These are phyloP conservation scores for Kryptolebias marmoratus DNA, from an alignment of 2,113 vertebrate species.

Conservation along the genomic window DNA sequence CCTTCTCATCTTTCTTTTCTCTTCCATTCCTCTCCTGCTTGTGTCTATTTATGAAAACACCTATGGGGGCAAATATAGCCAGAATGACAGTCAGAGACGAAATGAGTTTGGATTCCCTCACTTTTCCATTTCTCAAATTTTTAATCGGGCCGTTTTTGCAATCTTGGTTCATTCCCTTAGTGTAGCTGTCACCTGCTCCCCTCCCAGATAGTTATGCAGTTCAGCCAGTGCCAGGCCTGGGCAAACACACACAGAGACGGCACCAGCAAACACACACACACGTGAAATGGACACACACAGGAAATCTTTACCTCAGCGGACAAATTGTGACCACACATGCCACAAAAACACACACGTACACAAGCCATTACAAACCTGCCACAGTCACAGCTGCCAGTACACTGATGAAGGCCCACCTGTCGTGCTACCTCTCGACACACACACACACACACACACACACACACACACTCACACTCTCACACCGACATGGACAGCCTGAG, in stretches of 20 bases:
- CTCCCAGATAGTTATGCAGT: constrained; percentile 67
- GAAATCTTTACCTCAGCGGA: constrained; percentile 58
- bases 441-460: constrained; percentile 22
- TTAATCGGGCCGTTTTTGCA: constrained; percentile 79
- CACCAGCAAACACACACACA: constrained; percentile 29
- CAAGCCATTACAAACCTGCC: constrained; percentile 77
- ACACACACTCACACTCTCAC: constrained; percentile 45
- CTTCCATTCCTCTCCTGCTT: constrained; percentile 44
- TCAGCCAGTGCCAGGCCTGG: constrained; percentile 68
- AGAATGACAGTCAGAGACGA: constrained; percentile 71
- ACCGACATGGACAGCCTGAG: constrained; percentile 39
- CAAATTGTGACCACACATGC: constrained; percentile 67
- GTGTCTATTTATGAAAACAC: constrained; percentile 70
- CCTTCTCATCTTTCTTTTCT: constrained; percentile 37
- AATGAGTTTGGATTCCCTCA: constrained; percentile 78
- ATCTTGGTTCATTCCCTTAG: constrained; percentile 81
- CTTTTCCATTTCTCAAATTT: constrained; percentile 73
- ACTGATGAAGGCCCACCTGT: constrained; percentile 85
- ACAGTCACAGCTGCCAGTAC: constrained; percentile 82
- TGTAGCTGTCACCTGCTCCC: constrained; percentile 82
- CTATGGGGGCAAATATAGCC: constrained; percentile 66
- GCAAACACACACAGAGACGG: constrained; percentile 31
- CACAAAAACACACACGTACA: constrained; percentile 53
- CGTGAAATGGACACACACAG: constrained; percentile 46
- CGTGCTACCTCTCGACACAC: constrained; percentile 58